A percentile compares a stretch with the other conserved stretches of the same genome.
phyloP scores from a whole-genome alignment of 2,113 vertebrate genomes.

The Alethe diademata region DNA sequence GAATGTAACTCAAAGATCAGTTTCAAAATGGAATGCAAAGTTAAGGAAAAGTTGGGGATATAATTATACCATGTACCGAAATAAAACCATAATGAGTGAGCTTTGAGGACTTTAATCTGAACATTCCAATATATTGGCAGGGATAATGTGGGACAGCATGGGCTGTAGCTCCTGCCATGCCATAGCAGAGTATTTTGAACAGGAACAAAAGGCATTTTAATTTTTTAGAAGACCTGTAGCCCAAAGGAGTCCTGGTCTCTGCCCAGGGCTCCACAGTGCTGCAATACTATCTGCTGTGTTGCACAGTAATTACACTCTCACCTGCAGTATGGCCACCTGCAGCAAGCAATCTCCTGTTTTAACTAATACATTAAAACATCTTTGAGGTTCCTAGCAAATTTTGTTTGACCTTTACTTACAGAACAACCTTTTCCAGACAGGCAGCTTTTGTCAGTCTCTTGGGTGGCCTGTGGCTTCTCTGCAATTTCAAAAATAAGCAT shows the following conservation, averaged over 20 bases:
- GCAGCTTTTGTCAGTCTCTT: conserved; percentile 36
- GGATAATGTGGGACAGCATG: background rate
- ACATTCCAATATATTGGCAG: background rate
- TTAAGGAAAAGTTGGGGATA: background rate
- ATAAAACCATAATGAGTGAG: background rate
- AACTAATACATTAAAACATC: background rate
- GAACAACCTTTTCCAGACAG: conserved; percentile 27
- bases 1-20: background rate
- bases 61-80: background rate
- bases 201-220: background rate
- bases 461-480: conserved; percentile 42
- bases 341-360: background rate
- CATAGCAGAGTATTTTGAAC: background rate
- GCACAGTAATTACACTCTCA: background rate
- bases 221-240: background rate
- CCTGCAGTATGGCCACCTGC: background rate
- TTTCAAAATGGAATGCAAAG: background rate
- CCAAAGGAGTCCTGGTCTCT: background rate
- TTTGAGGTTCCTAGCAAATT: background rate
- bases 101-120: background rate
- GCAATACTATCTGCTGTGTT: background rate
- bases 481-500: conserved; percentile 43
- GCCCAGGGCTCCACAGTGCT: background rate
- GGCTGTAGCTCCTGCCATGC: background rate
- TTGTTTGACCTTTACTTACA: conserved; percentile 38